Evolutionary conservation across 1,140 invertebrate species (phyloP).

Genomic region (Ceratina japonica): DNA sequence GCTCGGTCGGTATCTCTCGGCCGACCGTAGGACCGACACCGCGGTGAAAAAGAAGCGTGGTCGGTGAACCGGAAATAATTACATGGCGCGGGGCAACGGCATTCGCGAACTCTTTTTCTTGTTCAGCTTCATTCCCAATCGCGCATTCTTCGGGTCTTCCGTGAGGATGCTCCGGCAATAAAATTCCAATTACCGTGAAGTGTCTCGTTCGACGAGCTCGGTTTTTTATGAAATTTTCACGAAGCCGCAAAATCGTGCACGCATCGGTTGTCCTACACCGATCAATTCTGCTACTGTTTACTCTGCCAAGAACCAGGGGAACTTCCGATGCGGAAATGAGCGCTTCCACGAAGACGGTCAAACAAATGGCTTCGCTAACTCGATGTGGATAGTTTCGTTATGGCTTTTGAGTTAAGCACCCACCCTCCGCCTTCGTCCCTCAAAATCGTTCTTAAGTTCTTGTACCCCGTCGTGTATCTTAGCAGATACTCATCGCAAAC

Average conservation of each 20-base stretch:
- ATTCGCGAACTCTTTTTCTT: neutral
- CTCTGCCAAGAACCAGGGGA: neutral
- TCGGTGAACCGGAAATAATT: neutral
- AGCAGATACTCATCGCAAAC: too few species aligned
- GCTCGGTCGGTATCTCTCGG: too few species aligned
- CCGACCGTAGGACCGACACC: neutral
- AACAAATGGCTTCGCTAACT: slow-evolving; percentile 22
- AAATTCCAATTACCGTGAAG: slow-evolving; percentile 24
- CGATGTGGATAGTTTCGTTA: slow-evolving; percentile 15
- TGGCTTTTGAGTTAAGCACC: neutral
- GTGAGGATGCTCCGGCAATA: neutral
- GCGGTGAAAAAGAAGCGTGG: neutral
- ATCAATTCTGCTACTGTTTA: slow-evolving; percentile 16
- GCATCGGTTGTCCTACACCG: neutral
- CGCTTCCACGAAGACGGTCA: neutral
- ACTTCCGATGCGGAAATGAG: slow-evolving; percentile 26
- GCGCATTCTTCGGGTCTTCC: neutral
- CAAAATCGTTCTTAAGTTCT: too few species aligned
- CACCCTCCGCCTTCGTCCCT: neutral
- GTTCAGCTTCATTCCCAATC: neutral
- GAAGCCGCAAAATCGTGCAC: neutral
- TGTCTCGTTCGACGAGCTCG: neutral
- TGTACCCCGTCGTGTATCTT: too few species aligned
- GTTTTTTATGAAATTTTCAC: slow-evolving; percentile 30
- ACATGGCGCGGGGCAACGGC: neutral